Conservation (phyloP, 2,797 vertebrate genomes). For the Poeciliopsis paucimaculata region DNA sequence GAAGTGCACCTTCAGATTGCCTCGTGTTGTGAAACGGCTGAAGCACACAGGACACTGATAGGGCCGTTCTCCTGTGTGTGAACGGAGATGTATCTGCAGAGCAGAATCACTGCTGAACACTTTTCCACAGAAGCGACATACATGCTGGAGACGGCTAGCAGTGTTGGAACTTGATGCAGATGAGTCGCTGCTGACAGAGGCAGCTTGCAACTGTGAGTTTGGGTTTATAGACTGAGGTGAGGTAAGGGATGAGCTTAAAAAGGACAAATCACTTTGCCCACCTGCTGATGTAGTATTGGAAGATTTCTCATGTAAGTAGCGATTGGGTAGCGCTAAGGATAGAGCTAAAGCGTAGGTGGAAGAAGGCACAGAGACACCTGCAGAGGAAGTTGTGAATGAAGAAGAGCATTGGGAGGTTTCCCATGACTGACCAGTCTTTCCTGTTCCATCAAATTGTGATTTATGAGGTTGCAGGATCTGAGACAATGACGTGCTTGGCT, state of each 20-base stretch:
- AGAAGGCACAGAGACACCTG: conserved; percentile 64
- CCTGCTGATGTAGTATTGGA: conserved; percentile 69
- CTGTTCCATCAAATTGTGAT: conserved; percentile 66
- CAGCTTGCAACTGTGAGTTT: conserved; percentile 70
- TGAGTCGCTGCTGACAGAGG: conserved; percentile 50
- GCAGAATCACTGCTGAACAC: conserved; percentile 91
- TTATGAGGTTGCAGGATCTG: conserved; percentile 81
- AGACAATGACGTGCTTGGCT: conserved; percentile 73
- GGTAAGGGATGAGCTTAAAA: conserved; percentile 69
- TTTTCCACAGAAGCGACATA: conserved; percentile 90
- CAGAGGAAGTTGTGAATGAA: conserved; percentile 65
- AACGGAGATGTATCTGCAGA: conserved; percentile 92
- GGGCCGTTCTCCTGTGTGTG: conserved; percentile 91
- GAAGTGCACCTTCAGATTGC: conserved; percentile 94
- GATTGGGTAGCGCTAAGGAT: conserved; percentile 75
- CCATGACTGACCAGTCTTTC: conserved; percentile 62
- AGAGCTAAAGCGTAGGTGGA: conserved; percentile 75
- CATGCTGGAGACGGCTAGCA: conserved; percentile 77
- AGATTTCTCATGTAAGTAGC: conserved; percentile 80
- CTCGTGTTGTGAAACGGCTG: conserved; percentile 91
- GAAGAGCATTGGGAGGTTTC: conserved; percentile 64
- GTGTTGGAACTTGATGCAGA: conserved; percentile 47
- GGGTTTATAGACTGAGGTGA: conserved; percentile 57
- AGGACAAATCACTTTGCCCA: conserved; percentile 67
- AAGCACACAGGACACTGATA: conserved; percentile 93